Evolutionary conservation across 1,140 invertebrate species (phyloP).

Genomic region (Trichonephila inaurata): DNA sequence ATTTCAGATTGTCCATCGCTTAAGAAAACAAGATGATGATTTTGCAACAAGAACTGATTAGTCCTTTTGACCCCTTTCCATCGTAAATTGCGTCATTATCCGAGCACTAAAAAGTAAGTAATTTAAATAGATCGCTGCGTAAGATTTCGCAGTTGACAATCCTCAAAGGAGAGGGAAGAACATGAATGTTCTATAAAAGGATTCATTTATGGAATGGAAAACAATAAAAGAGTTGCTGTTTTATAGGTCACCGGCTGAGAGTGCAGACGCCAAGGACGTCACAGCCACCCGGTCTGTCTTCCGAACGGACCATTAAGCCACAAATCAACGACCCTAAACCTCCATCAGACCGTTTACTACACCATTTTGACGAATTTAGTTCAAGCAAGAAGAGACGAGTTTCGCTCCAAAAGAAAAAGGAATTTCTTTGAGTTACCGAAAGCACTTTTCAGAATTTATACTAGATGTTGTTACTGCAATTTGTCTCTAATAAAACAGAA

Average conservation of each 20-base stretch:
- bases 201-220: conserved; percentile 7
- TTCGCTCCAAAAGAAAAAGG: too few relatives aligned
- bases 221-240: not conserved
- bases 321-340: not conserved
- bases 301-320: not conserved
- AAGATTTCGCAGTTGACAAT: not conserved
- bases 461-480: too few relatives aligned
- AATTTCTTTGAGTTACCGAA: too few relatives aligned
- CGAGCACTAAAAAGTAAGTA: not conserved
- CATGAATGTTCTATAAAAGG: not conserved
- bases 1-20: not conserved
- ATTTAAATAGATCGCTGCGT: not conserved
- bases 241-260: not conserved
- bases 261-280: not conserved
- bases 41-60: not conserved
- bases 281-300: not conserved
- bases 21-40: not conserved
- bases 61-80: not conserved
- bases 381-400: too few relatives aligned
- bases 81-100: not conserved
- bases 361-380: too few relatives aligned
- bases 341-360: too few relatives aligned
- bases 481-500: too few relatives aligned
- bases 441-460: too few relatives aligned
- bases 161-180: not conserved